phyloP scores from a whole-genome alignment of 1,140 invertebrate species.

The Euborellia annulipes region DNA sequence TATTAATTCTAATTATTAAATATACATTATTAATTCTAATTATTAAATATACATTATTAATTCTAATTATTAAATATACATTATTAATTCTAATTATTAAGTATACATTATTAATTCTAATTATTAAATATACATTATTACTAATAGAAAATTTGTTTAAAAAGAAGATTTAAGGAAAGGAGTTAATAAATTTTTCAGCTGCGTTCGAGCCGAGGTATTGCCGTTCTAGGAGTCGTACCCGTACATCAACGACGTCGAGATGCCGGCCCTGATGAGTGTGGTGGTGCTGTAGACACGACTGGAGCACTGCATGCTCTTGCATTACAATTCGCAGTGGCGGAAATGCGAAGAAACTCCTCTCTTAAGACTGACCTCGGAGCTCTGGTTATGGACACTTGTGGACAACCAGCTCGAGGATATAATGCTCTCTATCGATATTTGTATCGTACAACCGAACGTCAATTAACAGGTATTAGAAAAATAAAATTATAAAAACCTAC shows the following conservation, averaged over 20 bases:
- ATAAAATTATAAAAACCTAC: no score
- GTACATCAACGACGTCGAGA: slow-evolving; percentile 16
- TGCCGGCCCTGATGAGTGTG: slow-evolving; percentile 19
- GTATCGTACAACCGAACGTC: slow-evolving; percentile 8
- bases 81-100: no score
- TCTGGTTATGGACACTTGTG: slow-evolving; percentile 22
- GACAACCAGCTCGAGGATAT: slow-evolving; percentile 16
- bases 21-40: no score
- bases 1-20: no score
- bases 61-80: no score
- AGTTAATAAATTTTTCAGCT: no score
- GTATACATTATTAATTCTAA: no score
- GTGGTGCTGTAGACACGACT: slow-evolving; percentile 15
- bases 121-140: no score
- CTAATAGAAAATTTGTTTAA: no score
- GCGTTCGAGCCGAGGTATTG: slow-evolving; percentile 15
- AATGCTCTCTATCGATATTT: slow-evolving; percentile 23
- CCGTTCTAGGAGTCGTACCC: slow-evolving; percentile 17
- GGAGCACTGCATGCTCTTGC: slow-evolving; percentile 18
- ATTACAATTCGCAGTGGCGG: slow-evolving; percentile 19
- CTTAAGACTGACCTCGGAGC: slow-evolving; percentile 18
- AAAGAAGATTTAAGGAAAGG: no score
- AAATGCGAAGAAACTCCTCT: slow-evolving; percentile 11
- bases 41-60: no score
- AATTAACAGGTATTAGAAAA: no score